Evolutionary conservation across 2,797 vertebrate genomes (phyloP).

Genomic region (Heliangelus exortis): DNA sequence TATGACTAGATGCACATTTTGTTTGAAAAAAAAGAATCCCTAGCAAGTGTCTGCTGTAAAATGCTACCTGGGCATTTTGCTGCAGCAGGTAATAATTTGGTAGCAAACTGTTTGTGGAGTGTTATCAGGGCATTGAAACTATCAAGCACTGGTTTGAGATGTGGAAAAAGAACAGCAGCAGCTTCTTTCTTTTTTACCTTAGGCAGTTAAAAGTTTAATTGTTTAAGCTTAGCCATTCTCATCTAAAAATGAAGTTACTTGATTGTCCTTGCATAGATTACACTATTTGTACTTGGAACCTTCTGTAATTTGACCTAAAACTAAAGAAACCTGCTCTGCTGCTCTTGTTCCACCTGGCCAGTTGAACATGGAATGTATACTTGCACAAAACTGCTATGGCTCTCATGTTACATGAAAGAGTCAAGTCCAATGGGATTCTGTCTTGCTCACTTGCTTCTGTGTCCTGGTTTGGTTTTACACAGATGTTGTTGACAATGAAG

Average conservation of each 20-base stretch:
- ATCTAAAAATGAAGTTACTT: neutral
- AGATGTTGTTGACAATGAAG: slow-evolving; percentile 61
- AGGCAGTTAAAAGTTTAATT: neutral
- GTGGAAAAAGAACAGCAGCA: neutral
- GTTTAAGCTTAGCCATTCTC: neutral
- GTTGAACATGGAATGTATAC: neutral
- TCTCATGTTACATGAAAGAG: neutral
- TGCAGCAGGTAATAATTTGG: neutral
- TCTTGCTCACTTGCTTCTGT: neutral
- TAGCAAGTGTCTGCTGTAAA: neutral
- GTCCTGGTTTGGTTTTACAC: slow-evolving; percentile 13
- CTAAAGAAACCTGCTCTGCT: neutral
- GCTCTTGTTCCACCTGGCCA: neutral
- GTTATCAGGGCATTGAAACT: neutral
- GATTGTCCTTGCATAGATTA: neutral
- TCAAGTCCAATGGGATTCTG: neutral
- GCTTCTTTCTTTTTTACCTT: neutral
- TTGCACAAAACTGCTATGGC: neutral
- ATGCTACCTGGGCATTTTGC: neutral
- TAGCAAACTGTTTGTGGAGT: neutral
- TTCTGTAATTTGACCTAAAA: neutral
- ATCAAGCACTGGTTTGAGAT: neutral
- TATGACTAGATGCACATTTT: neutral
- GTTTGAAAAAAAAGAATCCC: neutral
- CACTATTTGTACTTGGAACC: neutral